A percentile compares a stretch with the other conserved stretches of the same genome.
phyloP scores from a whole-genome alignment of 2,888 invertebrate genomes.

The Stenotaenia linearis region DNA sequence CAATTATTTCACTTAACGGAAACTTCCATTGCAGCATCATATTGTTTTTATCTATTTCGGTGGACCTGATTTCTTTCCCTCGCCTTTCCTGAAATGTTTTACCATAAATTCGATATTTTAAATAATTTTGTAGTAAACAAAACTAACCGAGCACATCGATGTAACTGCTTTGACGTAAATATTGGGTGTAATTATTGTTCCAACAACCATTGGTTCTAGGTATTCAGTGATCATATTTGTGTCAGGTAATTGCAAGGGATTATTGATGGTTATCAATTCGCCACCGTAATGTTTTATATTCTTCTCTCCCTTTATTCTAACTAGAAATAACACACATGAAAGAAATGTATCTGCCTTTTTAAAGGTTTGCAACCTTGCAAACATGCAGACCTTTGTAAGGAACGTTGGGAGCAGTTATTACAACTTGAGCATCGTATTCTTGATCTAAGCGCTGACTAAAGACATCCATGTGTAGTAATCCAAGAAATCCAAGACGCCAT shows the following conservation, averaged over 20 bases:
- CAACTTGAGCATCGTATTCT: constrained; percentile 52
- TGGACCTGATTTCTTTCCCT: constrained; percentile 62
- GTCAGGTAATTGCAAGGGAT: constrained; percentile 46
- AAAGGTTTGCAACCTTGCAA: too few relatives aligned
- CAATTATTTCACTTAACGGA: constrained; percentile 86
- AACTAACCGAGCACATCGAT: constrained; percentile 44
- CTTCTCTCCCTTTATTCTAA: constrained; percentile 67
- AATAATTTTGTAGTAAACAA: not conserved
- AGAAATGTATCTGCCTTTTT: not conserved
- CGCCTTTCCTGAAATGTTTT: constrained; percentile 55
- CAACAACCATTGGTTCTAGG: constrained; percentile 79
- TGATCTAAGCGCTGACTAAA: constrained; percentile 52
- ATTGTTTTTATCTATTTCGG: constrained; percentile 73
- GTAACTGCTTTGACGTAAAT: constrained; percentile 43
- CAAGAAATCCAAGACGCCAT: constrained; percentile 51
- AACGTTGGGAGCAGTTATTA: constrained; percentile 53
- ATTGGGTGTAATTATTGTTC: constrained; percentile 81
- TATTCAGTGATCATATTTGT: constrained; percentile 63
- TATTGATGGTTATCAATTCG: constrained; percentile 47
- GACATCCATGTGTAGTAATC: constrained; percentile 55
- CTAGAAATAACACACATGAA: constrained; percentile 44
- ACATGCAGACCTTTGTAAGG: constrained; percentile 50
- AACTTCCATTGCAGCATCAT: constrained; percentile 74
- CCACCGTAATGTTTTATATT: constrained; percentile 48
- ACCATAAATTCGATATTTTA: not conserved